Evolutionary conservation across 2,888 invertebrate genomes (phyloP).

Genomic region (Stratiomys singularior): DNA sequence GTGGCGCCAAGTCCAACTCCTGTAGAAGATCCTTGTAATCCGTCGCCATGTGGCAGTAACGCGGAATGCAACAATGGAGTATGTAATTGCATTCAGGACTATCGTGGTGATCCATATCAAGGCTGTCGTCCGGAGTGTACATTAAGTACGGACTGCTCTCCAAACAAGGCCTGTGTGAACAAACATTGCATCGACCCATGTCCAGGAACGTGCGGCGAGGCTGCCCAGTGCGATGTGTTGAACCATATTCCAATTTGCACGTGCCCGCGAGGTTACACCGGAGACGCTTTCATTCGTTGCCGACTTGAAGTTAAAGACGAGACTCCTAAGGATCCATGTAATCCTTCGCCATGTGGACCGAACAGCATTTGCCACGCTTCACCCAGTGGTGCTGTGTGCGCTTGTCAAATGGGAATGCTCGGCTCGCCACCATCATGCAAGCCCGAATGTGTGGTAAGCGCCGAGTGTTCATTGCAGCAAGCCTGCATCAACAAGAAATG

Average conservation of each 20-base stretch:
- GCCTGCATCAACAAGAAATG: constrained; percentile 81
- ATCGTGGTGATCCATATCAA: constrained; percentile 73
- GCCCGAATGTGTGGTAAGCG: constrained; percentile 82
- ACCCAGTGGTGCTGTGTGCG: constrained; percentile 75
- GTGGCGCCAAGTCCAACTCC: constrained; percentile 68
- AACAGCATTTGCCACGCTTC: constrained; percentile 77
- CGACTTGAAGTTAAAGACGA: constrained; percentile 58
- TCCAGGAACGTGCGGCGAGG: constrained; percentile 77
- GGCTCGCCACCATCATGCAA: constrained; percentile 80
- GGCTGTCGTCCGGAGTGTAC: constrained; percentile 79
- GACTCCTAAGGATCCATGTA: constrained; percentile 68
- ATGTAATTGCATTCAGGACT: constrained; percentile 72
- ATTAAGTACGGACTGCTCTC: constrained; percentile 77
- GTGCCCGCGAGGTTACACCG: constrained; percentile 73
- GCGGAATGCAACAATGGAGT: constrained; percentile 75
- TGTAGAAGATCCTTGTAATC: constrained; percentile 76
- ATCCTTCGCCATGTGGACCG: constrained; percentile 81
- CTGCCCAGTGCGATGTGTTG: constrained; percentile 76
- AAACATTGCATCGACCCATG: constrained; percentile 79
- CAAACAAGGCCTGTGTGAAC: constrained; percentile 76
- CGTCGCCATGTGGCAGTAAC: constrained; percentile 81
- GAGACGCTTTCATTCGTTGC: constrained; percentile 78
- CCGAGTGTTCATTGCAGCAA: constrained; percentile 77
- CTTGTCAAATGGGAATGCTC: constrained; percentile 76
- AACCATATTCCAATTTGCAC: constrained; percentile 80